Percentiles rank a stretch among this genome's conserved stretches.
These are phyloP conservation scores for Pristionchus exspectatus DNA, from an alignment of 2,888 invertebrate genomes.

Conservation along the genomic window DNA sequence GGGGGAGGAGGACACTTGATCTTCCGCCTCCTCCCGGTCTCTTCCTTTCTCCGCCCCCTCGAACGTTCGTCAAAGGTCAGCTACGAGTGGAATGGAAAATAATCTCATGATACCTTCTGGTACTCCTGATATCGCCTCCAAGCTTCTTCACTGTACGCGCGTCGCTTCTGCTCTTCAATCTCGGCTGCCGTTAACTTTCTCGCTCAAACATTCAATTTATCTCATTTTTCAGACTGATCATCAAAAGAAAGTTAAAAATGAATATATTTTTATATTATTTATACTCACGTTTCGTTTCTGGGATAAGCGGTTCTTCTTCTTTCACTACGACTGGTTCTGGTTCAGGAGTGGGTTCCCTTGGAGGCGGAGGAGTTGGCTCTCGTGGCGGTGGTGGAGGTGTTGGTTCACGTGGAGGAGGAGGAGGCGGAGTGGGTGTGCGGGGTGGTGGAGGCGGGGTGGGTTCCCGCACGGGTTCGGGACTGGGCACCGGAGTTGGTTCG, in stretches of 20 bases:
- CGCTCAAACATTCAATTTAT: constrained; percentile 56
- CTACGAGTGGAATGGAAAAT: too few species aligned
- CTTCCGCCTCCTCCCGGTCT: too few species aligned
- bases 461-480: constrained; percentile 41
- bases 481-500: constrained; percentile 56
- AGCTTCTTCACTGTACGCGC: constrained; percentile 77
- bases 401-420: constrained; percentile 52
- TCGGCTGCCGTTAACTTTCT: constrained; percentile 70
- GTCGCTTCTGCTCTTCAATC: constrained; percentile 72
- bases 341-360: constrained; percentile 56
- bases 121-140: constrained; percentile 77
- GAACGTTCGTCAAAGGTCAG: too few species aligned
- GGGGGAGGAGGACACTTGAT: too few species aligned
- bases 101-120: constrained; percentile 77
- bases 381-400: constrained; percentile 29
- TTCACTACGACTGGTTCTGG: constrained; percentile 64
- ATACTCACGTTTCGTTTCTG: constrained; percentile 5
- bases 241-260: neutral
- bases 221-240: neutral
- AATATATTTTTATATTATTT: neutral
- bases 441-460: constrained; percentile 36
- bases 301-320: constrained; percentile 56
- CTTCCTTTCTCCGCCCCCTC: too few species aligned
- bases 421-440: neutral
- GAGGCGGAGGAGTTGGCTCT: constrained; percentile 56